Base-by-base conservation (phyloP, 2,888 invertebrate species). In the Pyrochroa serraticornis region DNA sequence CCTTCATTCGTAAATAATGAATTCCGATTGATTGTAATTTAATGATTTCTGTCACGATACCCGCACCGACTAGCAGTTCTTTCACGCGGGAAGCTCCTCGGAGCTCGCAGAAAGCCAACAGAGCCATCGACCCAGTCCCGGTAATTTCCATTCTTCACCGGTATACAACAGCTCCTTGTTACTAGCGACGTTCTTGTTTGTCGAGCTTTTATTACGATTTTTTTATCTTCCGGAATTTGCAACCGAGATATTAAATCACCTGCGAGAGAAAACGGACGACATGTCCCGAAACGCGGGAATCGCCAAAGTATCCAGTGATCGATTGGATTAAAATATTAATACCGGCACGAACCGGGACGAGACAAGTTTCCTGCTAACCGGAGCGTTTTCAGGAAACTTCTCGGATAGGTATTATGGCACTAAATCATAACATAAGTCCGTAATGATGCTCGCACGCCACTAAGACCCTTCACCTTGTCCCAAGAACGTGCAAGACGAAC, bases 31-130 rank as follows among this genome's bases (percentile, higher is more conserved):
- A 49, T 49, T 10, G 22, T 32, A 37, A 45, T 52, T 37, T 53
- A 58, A 58, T 37, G 54, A 49, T 49, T 49, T 44, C 35, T 31
- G 58, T 59, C 58, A 54, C 58, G 54, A 42, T 44, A 59, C 33
- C 44, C n/a, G n/a, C n/a, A n/a, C n/a, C n/a, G 22, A 5, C 22
- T 3, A 22, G 22, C n/a, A 14, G 31, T 8, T 8, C 7, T n/a
- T 22, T 39, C 39, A 14, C 14, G 14, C 38, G n/a, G 7, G 13
- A 39, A 22, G 32, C 12, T 30, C n/a, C 10, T 22, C 22, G 22
- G 22, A 22, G 22, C 22, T 22, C 2, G 22, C 22, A 22, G 22
- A 22, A 5, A 22, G 14, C n/a, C 22, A 22, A 39, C 22, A 22
- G 12, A n/a, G 32, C 14, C 42, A 7, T 9, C 12, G 32, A 8